Conservation (phyloP, 2,888 invertebrate genomes). For the Germaria angustata region DNA sequence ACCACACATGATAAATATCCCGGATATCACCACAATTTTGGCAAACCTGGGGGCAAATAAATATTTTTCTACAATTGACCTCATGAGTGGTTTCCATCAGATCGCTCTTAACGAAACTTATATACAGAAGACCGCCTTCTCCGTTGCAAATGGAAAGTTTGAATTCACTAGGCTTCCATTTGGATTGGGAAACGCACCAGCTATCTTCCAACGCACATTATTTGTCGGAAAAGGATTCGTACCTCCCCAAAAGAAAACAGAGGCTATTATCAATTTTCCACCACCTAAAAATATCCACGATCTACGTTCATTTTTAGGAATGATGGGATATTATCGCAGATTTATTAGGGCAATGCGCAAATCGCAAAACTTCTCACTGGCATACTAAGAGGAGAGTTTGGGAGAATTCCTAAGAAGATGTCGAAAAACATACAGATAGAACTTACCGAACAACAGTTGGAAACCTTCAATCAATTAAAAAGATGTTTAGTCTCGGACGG, state of each 20-base stretch:
- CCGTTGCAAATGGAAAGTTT: constrained; percentile 27
- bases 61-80: constrained; percentile 26
- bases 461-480: no score
- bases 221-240: no score
- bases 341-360: constrained; percentile 60
- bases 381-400: constrained; percentile 57
- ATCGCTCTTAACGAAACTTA: constrained; percentile 19
- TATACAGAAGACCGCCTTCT: constrained; percentile 22
- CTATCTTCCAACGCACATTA: constrained; percentile 24
- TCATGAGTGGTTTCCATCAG: constrained; percentile 50
- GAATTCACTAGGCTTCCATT: constrained; percentile 51
- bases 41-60: constrained; percentile 23
- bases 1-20: constrained; percentile 42
- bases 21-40: background rate
- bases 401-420: constrained; percentile 31
- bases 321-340: constrained; percentile 60
- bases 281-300: constrained; percentile 53
- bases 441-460: no score
- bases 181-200: constrained; percentile 45
- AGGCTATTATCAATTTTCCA: constrained; percentile 56
- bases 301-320: constrained; percentile 55
- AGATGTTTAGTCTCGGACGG: background rate
- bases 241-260: background rate
- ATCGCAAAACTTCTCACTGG: constrained; percentile 60
- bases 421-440: constrained; percentile 37